These are phyloP conservation scores for Erpobdella octoculata DNA, from an alignment of 2,888 invertebrate genomes.

Conservation along the genomic window DNA sequence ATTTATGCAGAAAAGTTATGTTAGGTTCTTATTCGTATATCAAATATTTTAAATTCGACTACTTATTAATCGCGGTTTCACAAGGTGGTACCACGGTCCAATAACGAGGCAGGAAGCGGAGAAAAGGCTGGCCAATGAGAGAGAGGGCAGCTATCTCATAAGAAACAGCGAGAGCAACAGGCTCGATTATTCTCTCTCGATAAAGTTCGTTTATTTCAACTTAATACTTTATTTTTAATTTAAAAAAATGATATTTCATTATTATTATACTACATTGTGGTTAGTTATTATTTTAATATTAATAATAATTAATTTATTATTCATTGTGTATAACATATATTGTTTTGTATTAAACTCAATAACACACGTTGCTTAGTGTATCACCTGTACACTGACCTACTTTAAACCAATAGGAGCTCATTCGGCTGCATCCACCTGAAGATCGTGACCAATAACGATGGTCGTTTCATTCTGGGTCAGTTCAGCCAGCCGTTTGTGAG, in stretches of 20 bases:
- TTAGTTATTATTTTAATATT: not conserved
- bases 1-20: too few relatives aligned
- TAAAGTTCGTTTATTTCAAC: slow-evolving; percentile 76
- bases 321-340: too few relatives aligned
- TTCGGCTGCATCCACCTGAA: slow-evolving; percentile 94
- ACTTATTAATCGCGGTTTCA: too few relatives aligned
- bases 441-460: slow-evolving; percentile 62
- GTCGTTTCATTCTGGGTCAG: slow-evolving; percentile 79
- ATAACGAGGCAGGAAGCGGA: slow-evolving; percentile 85
- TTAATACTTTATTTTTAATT: too few relatives aligned
- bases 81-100: slow-evolving; percentile 83
- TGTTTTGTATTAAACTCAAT: not conserved
- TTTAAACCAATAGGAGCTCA: slow-evolving; percentile 64
- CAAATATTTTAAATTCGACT: too few relatives aligned
- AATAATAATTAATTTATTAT: not conserved
- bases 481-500: slow-evolving; percentile 84
- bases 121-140: slow-evolving; percentile 69
- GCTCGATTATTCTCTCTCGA: slow-evolving; percentile 85
- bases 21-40: not conserved
- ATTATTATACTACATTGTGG: not conserved
- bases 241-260: not conserved
- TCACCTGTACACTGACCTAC: not conserved
- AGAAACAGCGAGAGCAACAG: slow-evolving; percentile 86
- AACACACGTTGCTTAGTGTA: not conserved
- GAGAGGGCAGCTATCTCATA: slow-evolving; percentile 87